Evolutionary conservation across 2,888 invertebrate genomes (phyloP), one percentile per base, ranked within the genome.

Genomic region (Scrobipalpa atriplicella): DNA sequence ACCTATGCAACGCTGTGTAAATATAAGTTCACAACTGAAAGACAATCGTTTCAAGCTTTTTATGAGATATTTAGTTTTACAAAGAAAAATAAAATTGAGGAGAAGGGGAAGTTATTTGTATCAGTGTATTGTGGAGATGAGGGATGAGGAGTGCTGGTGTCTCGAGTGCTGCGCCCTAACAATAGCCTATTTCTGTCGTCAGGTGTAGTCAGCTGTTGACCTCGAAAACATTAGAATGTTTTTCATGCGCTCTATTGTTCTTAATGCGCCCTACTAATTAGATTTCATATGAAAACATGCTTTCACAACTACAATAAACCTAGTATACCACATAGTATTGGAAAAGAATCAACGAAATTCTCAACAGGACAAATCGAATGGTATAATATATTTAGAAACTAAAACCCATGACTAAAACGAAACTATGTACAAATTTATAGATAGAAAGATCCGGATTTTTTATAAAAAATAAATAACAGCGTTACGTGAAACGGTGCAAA

Each of bases 111-210:
- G 16, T 39, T 60, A 38, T 67, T 67, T 51, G 67, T 68, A 69
- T 68, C 65, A 65, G 66, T 63, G 66, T 66, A 54, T 69, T 64
- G 64, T 66, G 66, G 68, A n/a, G 47, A 67, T 69, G 71, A 71
- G 58, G 62, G 67, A 69, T 74, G 72, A 73, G 69, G 74, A 76
- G 80, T 74, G 78, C 73, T 68, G 69, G 73, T 67, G 73, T 72
- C 73, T 77, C 70, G 70, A 82, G 82, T 76, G 77, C 65, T 75
- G 74, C 75, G 75, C 73, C 71, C 72, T 73, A 72, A 80, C 79
- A 79, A 78, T 79, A 76, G 77, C 76, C 79, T 84, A 83, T 80
- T 84, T 80, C 75, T 69, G 72, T 71, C 68, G 68, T 67, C 71
- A 68, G 70, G 71, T 71, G 67, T 67, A 73, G 70, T 67, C 9